These are phyloP conservation scores for Amphipyra berbera DNA, from an alignment of 2,888 invertebrate species.

Conservation along the genomic window DNA sequence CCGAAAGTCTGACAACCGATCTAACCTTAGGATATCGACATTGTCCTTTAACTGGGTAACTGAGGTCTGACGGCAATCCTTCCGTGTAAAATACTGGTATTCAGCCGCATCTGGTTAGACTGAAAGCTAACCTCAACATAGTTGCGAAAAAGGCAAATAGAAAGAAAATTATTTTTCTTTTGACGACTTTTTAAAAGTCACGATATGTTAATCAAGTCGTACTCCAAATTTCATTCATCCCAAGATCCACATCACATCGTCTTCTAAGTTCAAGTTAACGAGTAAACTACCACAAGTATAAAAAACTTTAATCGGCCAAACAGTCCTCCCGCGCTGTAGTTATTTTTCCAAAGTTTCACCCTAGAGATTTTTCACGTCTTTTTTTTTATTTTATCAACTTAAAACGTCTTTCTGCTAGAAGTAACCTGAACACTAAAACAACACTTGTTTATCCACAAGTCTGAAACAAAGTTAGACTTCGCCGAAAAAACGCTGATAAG, in stretches of 20 bases:
- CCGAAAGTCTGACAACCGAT: too few species aligned
- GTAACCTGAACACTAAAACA: conserved; percentile 61
- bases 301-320: conserved; percentile 42
- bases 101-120: too few species aligned
- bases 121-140: too few species aligned
- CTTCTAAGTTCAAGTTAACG: conserved; percentile 13
- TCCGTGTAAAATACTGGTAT: too few species aligned
- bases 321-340: conserved; percentile 35
- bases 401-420: conserved; percentile 53
- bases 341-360: conserved; percentile 54
- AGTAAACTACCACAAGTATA: conserved; percentile 31
- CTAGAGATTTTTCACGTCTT: conserved; percentile 44
- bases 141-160: too few species aligned
- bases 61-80: too few species aligned
- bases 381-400: conserved; percentile 53
- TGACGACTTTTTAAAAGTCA: not conserved
- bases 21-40: too few species aligned
- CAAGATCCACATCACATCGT: conserved; percentile 18
- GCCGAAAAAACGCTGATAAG: conserved; percentile 48
- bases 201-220: not conserved
- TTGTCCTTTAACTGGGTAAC: too few species aligned
- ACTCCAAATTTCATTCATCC: conserved; percentile 13
- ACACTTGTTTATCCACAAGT: conserved; percentile 64
- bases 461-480: conserved; percentile 51
- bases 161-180: too few species aligned